Conservation (phyloP, 1,140 invertebrate genomes). For the Achroia grisella region DNA sequence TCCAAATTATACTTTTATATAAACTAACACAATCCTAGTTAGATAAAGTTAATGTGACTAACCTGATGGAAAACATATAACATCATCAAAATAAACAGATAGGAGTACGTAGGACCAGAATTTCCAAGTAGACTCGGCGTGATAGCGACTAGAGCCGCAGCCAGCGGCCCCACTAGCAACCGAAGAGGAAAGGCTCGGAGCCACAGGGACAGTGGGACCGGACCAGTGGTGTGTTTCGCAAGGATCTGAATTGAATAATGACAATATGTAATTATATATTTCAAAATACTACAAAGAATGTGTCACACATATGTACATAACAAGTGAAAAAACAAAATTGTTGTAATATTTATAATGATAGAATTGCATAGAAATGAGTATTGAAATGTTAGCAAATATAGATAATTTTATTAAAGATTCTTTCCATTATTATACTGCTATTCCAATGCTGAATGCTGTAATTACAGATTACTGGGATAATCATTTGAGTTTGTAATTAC, state of each 20-base stretch:
- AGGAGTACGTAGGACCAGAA: conserved; percentile 75
- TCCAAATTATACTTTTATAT: not conserved
- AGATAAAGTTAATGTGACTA: conserved; percentile 24
- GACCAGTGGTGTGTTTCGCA: conserved; percentile 89
- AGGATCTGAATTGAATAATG: conserved; percentile 48
- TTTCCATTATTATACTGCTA: no score
- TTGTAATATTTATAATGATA: no score
- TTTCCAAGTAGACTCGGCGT: conserved; percentile 83
- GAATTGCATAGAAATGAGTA: no score
- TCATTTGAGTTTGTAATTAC: no score
- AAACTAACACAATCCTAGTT: not conserved
- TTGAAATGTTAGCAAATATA: no score
- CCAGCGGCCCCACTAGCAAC: conserved; percentile 88
- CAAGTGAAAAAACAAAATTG: no score
- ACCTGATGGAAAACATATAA: conserved; percentile 95
- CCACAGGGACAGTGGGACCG: conserved; percentile 91
- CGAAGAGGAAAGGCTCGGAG: conserved; percentile 92
- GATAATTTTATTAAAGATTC: no score
- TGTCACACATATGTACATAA: no score
- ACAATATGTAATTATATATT: not conserved
- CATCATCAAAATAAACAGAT: conserved; percentile 85
- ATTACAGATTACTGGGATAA: no score
- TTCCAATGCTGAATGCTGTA: no score
- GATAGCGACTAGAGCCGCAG: conserved; percentile 87
- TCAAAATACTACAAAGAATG: no score